Conservation (phyloP, 2,113 vertebrate genomes). For the Istiophorus platypterus region DNA sequence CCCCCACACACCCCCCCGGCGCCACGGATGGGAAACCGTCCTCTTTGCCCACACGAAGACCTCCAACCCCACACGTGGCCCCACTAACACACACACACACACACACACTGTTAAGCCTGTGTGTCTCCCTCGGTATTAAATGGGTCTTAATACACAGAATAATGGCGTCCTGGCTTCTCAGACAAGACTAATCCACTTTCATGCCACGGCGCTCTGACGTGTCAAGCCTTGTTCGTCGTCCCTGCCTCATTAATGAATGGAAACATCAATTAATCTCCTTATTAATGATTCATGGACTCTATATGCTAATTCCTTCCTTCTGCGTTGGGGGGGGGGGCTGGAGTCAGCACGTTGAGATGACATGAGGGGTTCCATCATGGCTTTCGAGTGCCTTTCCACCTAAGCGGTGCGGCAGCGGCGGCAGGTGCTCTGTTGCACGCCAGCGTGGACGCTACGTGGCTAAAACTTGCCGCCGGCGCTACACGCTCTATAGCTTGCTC, state of each 20-base stretch:
- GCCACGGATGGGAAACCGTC: background rate
- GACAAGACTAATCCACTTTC: slow-evolving; percentile 84
- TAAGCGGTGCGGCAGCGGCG: no score
- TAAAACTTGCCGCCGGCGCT: background rate
- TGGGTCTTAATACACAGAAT: slow-evolving; percentile 67
- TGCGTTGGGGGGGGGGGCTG: slow-evolving; percentile 29
- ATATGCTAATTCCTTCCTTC: slow-evolving; percentile 55
- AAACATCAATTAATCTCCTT: slow-evolving; percentile 82
- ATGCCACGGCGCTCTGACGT: slow-evolving; percentile 74
- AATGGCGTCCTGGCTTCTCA: slow-evolving; percentile 75
- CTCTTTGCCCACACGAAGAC: slow-evolving; percentile 12
- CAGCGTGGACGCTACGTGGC: background rate
- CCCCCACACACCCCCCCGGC: background rate
- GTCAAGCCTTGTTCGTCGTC: slow-evolving; percentile 69
- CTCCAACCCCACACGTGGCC: background rate
- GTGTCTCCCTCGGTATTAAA: slow-evolving; percentile 64
- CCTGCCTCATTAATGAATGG: slow-evolving; percentile 77
- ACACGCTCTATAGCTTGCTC: no score
- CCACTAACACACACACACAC: background rate
- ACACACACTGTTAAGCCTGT: slow-evolving; percentile 56
- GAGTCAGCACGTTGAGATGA: slow-evolving; percentile 47
- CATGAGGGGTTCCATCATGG: no score
- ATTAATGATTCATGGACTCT: slow-evolving; percentile 75
- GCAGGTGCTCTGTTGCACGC: no score
- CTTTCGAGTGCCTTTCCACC: no score